phyloP scores from a whole-genome alignment of 2,888 invertebrate species.

The Rhagophthalmus giganteus region DNA sequence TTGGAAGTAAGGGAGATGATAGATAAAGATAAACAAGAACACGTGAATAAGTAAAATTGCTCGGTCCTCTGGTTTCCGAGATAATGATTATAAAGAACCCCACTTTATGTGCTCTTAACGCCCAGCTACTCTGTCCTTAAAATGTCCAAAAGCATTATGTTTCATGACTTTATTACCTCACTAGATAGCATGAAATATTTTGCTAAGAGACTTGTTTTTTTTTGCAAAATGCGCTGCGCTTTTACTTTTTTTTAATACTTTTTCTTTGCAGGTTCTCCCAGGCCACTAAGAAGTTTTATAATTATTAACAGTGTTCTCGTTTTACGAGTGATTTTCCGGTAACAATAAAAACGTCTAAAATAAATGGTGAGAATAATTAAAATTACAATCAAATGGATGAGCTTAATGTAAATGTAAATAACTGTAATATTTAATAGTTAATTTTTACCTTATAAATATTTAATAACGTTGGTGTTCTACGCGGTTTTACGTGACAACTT shows the following conservation, averaged over 20 bases:
- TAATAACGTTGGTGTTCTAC: constrained; percentile 18
- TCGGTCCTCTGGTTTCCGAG: constrained; percentile 42
- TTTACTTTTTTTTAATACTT: constrained; percentile 1
- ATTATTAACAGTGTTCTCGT: constrained; percentile 33
- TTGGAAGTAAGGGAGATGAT: constrained; percentile 36
- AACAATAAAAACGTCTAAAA: constrained; percentile 34
- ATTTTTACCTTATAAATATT: constrained; percentile 14
- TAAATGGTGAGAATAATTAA: constrained; percentile 23
- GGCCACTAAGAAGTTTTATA: constrained; percentile 24
- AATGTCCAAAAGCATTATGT: constrained; percentile 46
- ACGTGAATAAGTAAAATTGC: constrained; percentile 42
- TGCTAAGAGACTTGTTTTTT: constrained; percentile 7
- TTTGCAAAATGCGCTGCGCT: constrained; percentile 1
- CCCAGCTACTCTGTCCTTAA: constrained; percentile 42
- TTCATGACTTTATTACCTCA: constrained; percentile 40
- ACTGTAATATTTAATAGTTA: constrained; percentile 17
- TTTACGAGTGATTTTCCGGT: constrained; percentile 37
- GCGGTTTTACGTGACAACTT: constrained; percentile 13
- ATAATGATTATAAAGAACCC: constrained; percentile 50
- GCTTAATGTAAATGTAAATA: constrained; percentile 25
- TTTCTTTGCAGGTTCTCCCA: constrained; percentile 32
- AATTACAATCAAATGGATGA: constrained; percentile 33
- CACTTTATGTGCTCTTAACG: constrained; percentile 48
- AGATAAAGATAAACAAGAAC: constrained; percentile 37
- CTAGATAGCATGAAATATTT: constrained; percentile 28